Percentiles rank a stretch among this genome's conserved stretches.
Conservation (phyloP, 2,888 invertebrate genomes). For the Hypsopygia costalis region DNA sequence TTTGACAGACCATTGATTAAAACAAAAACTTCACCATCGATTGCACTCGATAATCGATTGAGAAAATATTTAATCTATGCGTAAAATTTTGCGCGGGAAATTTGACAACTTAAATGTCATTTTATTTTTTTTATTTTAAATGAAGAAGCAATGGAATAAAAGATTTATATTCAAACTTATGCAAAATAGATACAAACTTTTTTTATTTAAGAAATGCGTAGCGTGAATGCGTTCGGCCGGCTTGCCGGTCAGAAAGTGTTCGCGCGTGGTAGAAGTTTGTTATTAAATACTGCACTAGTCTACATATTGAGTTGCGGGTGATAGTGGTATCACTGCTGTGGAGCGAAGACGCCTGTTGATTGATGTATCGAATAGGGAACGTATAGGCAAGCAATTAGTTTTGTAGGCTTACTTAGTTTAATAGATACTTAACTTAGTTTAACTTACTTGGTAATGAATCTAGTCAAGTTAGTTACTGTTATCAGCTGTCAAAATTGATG, state of each 20-base stretch:
- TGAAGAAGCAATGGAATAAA: neutral
- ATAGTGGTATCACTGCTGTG: slow-evolving; percentile 23
- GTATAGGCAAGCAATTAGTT: no score
- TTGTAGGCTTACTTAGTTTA: no score
- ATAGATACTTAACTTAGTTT: no score
- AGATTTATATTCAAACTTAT: no score
- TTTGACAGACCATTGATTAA: slow-evolving; percentile 60
- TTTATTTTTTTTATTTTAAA: neutral
- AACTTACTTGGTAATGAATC: no score
- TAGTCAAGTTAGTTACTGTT: no score
- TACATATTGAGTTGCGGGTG: slow-evolving; percentile 57
- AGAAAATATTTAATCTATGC: slow-evolving; percentile 19
- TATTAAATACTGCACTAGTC: slow-evolving; percentile 75
- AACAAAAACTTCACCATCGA: slow-evolving; percentile 54
- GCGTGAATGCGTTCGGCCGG: slow-evolving; percentile 58
- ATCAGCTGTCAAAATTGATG: no score
- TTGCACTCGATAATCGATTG: slow-evolving; percentile 52
- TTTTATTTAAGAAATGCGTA: slow-evolving; percentile 33
- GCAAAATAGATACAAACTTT: slow-evolving; percentile 32
- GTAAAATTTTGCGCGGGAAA: slow-evolving; percentile 5
- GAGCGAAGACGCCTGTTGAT: slow-evolving; percentile 5
- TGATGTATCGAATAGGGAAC: neutral
- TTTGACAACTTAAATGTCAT: neutral
- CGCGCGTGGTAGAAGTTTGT: slow-evolving; percentile 60
- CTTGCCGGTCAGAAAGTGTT: slow-evolving; percentile 64